Percentiles rank a stretch among this genome's conserved stretches.
These are phyloP conservation scores for Camponotus fellah DNA, from an alignment of 2,888 invertebrate species.

Conservation along the genomic window DNA sequence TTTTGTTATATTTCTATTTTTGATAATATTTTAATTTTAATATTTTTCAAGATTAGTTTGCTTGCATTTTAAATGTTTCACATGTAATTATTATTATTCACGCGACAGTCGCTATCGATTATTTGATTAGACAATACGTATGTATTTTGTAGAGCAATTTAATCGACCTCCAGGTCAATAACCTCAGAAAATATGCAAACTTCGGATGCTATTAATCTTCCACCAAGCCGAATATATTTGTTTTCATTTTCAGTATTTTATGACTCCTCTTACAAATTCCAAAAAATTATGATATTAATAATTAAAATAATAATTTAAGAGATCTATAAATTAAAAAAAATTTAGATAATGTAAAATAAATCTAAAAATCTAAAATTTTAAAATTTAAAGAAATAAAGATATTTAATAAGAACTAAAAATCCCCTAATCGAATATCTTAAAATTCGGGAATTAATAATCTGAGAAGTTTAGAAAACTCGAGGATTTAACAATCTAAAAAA, in stretches of 20 bases:
- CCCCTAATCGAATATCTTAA: background rate
- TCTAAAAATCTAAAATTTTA: background rate
- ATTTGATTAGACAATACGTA: constrained; percentile 9
- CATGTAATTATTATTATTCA: constrained; percentile 31
- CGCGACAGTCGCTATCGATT: constrained; percentile 16
- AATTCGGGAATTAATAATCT: background rate
- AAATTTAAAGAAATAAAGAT: background rate
- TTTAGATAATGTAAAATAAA: background rate
- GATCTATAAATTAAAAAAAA: background rate
- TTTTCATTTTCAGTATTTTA: background rate
- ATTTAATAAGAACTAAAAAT: background rate
- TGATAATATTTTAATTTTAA: background rate
- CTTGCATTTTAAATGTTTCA: constrained; percentile 25
- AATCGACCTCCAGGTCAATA: constrained; percentile 38
- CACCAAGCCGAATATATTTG: background rate
- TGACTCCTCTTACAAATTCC: background rate
- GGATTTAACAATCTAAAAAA: background rate
- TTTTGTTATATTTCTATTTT: background rate
- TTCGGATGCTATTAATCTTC: background rate
- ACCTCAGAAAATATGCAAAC: constrained; percentile 28
- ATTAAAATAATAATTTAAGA: background rate
- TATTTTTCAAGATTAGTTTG: background rate
- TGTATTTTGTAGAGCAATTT: constrained; percentile 38
- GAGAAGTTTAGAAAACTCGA: background rate
- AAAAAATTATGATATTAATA: background rate